Percentiles rank a stretch among this genome's conserved stretches.
These are phyloP conservation scores for Pyrochroa serraticornis DNA, from an alignment of 2,888 invertebrate genomes.

Conservation along the genomic window DNA sequence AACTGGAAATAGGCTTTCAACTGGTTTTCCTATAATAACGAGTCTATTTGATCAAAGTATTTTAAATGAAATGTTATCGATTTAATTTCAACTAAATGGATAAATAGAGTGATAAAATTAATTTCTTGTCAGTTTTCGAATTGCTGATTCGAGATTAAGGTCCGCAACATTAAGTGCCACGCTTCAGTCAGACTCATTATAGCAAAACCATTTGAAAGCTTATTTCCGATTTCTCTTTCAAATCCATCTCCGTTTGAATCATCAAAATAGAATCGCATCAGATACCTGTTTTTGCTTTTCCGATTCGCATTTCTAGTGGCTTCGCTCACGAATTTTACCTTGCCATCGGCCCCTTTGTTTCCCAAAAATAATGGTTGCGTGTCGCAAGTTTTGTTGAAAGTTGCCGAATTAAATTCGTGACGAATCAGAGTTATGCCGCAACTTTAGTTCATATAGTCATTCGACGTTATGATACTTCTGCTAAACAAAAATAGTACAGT, in stretches of 20 bases:
- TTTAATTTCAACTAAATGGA: no score
- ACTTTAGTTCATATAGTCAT: constrained; percentile 7
- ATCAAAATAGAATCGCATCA: constrained; percentile 21
- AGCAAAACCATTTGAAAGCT: constrained; percentile 20
- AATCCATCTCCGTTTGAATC: constrained; percentile 24
- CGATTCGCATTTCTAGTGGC: constrained; percentile 2
- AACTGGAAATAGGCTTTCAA: no score
- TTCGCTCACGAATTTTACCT: background rate
- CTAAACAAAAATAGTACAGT: constrained; percentile 23
- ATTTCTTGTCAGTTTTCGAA: no score
- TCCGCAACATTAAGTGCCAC: no score
- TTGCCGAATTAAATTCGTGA: background rate
- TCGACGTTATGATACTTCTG: constrained; percentile 3
- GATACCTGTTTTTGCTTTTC: constrained; percentile 20
- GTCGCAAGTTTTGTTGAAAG: background rate
- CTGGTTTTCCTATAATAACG: no score
- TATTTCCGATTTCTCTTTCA: constrained; percentile 21
- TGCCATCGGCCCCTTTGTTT: constrained; percentile 4
- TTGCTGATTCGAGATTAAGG: no score
- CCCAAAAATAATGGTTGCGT: background rate
- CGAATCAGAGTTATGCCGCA: constrained; percentile 4
- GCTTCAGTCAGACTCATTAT: constrained; percentile 27
- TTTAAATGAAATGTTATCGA: no score
- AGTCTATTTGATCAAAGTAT: no score
- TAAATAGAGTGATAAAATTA: no score